Conservation (phyloP, 2,888 invertebrate genomes). For the Zootermopsis nevadensis region DNA sequence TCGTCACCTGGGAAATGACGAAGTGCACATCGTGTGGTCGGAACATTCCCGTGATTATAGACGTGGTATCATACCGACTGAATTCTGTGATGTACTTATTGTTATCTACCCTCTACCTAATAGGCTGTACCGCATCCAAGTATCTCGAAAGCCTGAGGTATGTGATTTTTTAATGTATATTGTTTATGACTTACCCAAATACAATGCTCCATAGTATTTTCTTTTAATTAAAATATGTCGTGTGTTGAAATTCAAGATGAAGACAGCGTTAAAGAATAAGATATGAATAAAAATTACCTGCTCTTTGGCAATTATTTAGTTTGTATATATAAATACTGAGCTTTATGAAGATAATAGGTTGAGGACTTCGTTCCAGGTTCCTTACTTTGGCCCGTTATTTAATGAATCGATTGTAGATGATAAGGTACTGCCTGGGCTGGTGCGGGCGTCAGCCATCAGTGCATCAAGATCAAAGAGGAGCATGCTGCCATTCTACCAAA, state of each 20-base stretch:
- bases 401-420: constrained; percentile 88
- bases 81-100: constrained; percentile 98
- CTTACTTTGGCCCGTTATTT: constrained; percentile 96
- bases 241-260: no score
- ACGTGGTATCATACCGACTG: constrained; percentile 96
- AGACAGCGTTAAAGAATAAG: no score
- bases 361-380: constrained; percentile 68
- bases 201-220: no score
- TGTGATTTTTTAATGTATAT: constrained; percentile 56
- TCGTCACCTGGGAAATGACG: constrained; percentile 96
- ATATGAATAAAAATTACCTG: no score
- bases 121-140: constrained; percentile 87
- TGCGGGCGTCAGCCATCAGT: constrained; percentile 89
- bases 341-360: not conserved
- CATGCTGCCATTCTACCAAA: constrained; percentile 89
- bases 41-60: constrained; percentile 96
- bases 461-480: constrained; percentile 93
- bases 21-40: constrained; percentile 99
- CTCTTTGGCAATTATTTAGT: no score
- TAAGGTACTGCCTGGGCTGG: constrained; percentile 82
- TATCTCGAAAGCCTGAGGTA: constrained; percentile 88
- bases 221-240: no score
- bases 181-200: not conserved
- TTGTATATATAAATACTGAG: no score
- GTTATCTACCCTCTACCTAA: constrained; percentile 91